A percentile compares a stretch with the other conserved stretches of the same genome.
These are phyloP conservation scores for Trachelus troglodyta DNA, from an alignment of 2,888 invertebrate species.

Conservation along the genomic window DNA sequence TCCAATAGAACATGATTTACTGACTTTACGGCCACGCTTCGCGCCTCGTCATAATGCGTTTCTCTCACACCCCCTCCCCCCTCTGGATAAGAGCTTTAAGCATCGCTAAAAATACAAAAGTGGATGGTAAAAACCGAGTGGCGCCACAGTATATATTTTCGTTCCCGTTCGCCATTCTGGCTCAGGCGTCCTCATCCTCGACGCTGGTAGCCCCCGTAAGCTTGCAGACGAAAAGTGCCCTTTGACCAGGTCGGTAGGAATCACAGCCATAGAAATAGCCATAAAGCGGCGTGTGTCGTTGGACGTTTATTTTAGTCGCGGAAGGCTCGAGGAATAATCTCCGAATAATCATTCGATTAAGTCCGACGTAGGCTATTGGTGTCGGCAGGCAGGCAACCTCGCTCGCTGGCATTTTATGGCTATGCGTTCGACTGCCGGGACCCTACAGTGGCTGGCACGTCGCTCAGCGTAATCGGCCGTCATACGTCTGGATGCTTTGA, in stretches of 20 bases:
- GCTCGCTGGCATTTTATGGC: background rate
- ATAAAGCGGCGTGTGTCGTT: background rate
- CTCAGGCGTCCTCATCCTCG: background rate
- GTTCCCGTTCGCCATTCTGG: background rate
- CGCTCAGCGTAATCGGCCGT: background rate
- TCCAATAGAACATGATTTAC: constrained; percentile 21
- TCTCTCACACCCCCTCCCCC: background rate
- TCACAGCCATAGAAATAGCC: background rate
- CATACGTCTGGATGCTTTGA: background rate
- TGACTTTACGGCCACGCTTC: background rate
- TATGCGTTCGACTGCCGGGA: background rate
- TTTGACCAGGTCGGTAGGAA: background rate
- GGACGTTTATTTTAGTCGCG: background rate
- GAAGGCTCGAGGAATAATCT: constrained; percentile 55
- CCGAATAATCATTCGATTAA: constrained; percentile 63
- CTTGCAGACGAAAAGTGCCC: background rate
- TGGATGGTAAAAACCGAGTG: background rate
- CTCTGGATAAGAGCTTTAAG: background rate
- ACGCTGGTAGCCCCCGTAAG: too few relatives aligned
- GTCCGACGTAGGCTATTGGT: constrained; percentile 44
- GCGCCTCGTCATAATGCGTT: background rate
- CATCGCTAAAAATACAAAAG: background rate
- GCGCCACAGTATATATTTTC: background rate
- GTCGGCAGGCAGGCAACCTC: constrained; percentile 29
- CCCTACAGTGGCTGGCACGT: background rate